phyloP scores from a whole-genome alignment of 1,140 invertebrate species.

The Goniozus legneri region DNA sequence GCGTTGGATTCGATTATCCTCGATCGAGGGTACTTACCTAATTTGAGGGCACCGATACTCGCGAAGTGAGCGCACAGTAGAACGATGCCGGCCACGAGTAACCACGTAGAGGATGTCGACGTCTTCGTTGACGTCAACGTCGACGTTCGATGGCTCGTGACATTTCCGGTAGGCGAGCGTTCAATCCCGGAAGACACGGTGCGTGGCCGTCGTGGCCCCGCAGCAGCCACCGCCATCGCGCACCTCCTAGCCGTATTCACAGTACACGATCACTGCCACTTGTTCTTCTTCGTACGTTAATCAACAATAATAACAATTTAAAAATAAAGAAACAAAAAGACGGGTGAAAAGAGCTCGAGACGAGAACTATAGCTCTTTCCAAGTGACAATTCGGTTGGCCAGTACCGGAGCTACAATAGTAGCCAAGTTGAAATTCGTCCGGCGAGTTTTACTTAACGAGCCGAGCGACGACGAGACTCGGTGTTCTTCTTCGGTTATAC shows the following conservation, averaged over 20 bases:
- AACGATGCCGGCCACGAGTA: slow-evolving; percentile 2
- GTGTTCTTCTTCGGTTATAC: too few relatives aligned
- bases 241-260: slow-evolving; percentile 27
- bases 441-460: too few relatives aligned
- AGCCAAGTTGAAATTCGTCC: too few relatives aligned
- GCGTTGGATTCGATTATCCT: too few relatives aligned
- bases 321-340: background rate
- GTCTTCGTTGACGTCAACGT: slow-evolving; percentile 3
- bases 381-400: slow-evolving; percentile 4
- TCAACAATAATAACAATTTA: background rate
- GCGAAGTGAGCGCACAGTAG: too few relatives aligned
- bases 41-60: too few relatives aligned
- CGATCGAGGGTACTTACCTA: too few relatives aligned
- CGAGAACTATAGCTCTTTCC: slow-evolving; percentile 8
- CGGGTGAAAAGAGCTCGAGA: too few relatives aligned
- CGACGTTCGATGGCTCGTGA: background rate
- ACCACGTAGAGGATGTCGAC: slow-evolving; percentile 9
- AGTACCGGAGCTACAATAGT: background rate
- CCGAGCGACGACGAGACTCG: too few relatives aligned
- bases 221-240: slow-evolving; percentile 40
- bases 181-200: slow-evolving; percentile 31
- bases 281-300: slow-evolving; percentile 12
- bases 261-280: slow-evolving; percentile 4
- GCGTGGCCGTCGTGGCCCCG: slow-evolving; percentile 36
- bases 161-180: slow-evolving; percentile 22